These are phyloP conservation scores for Propithecus deckenii DNA, from an alignment of 2,797 vertebrate genomes.

Conservation along the genomic window DNA sequence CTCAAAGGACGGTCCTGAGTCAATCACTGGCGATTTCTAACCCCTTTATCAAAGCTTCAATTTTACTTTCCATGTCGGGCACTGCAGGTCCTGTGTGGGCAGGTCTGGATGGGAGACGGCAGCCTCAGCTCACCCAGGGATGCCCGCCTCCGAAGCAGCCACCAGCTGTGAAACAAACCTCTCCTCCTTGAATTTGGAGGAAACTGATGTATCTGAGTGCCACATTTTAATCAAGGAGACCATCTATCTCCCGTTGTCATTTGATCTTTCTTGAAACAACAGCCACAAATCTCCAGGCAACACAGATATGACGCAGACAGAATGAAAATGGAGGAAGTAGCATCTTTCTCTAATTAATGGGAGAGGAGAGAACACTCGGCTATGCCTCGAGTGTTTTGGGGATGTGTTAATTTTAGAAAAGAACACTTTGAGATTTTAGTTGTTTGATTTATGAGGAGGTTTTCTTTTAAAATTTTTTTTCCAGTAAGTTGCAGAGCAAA, in stretches of 20 bases:
- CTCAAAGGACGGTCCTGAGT: not conserved
- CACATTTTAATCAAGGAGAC: conserved; percentile 69
- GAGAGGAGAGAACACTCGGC: conserved; percentile 35
- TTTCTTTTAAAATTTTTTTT: conserved; percentile 6
- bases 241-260: conserved; percentile 54
- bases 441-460: conserved; percentile 56
- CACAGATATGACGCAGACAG: not conserved
- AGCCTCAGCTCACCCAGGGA: not conserved
- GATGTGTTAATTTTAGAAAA: conserved; percentile 69
- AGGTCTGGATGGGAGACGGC: not conserved
- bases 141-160: not conserved
- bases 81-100: not conserved
- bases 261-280: conserved; percentile 71
- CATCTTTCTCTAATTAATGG: conserved; percentile 60
- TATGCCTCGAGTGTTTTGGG: conserved; percentile 21
- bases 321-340: conserved; percentile 20
- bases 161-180: not conserved
- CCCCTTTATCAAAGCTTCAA: not conserved
- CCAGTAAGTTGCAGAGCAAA: conserved; percentile 42
- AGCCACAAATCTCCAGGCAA: conserved; percentile 63
- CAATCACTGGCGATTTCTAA: not conserved
- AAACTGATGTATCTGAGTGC: not conserved
- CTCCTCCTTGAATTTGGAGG: not conserved
- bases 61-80: not conserved
- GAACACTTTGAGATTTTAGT: conserved; percentile 70